phyloP scores from a whole-genome alignment of 2,797 vertebrate genomes.

The Enteromius mattozi region DNA sequence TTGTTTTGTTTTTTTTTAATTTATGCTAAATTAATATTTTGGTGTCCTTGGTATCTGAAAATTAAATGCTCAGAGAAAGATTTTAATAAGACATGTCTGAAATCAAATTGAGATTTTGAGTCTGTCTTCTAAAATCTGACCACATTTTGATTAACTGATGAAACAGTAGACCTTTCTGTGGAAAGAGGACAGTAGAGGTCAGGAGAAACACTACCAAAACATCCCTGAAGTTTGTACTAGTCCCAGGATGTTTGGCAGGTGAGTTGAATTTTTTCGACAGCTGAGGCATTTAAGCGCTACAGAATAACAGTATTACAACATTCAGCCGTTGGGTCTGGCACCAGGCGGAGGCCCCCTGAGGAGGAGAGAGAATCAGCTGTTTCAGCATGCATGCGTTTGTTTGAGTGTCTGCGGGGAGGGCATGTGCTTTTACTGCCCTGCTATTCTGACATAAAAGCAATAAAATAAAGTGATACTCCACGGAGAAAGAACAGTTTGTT shows the following conservation, averaged over 20 bases:
- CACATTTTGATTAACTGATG: neutral
- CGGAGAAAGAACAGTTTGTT: neutral
- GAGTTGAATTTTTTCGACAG: conserved; percentile 48
- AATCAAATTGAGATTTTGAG: neutral
- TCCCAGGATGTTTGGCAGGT: conserved; percentile 46
- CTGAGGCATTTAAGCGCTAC: conserved; percentile 38
- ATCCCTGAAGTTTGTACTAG: conserved; percentile 42
- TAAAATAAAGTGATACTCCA: conserved; percentile 9
- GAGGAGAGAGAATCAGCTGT: conserved; percentile 52
- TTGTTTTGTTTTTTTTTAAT: too few relatives aligned
- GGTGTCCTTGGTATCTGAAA: too few relatives aligned
- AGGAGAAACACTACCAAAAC: conserved; percentile 44
- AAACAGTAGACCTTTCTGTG: conserved; percentile 41
- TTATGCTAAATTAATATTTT: too few relatives aligned
- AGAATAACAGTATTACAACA: conserved; percentile 51
- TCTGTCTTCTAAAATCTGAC: neutral
- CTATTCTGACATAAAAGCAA: conserved; percentile 15
- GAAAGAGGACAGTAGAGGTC: conserved; percentile 42
- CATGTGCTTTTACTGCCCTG: conserved; percentile 24
- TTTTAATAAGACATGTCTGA: neutral
- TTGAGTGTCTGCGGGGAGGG: neutral
- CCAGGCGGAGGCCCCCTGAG: conserved; percentile 44
- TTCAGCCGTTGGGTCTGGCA: conserved; percentile 52
- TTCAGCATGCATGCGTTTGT: conserved; percentile 15
- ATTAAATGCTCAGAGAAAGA: neutral